These are phyloP conservation scores for Thunnus albacares DNA, from an alignment of 2,797 vertebrate species.

Conservation along the genomic window DNA sequence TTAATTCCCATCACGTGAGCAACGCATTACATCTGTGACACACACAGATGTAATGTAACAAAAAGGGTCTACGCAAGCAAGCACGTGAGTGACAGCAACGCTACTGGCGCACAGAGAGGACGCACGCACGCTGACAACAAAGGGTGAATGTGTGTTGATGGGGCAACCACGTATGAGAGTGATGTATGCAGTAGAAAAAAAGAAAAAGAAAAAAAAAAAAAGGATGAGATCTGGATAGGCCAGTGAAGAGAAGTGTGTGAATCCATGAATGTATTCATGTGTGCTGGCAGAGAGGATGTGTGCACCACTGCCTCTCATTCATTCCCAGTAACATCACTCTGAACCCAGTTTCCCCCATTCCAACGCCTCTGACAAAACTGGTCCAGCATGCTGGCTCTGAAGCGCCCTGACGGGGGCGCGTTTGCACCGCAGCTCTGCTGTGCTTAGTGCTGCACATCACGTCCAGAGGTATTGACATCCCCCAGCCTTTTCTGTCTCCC, in stretches of 20 bases:
- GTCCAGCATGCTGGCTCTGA: conserved; percentile 32
- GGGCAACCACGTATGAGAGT: conserved; percentile 13
- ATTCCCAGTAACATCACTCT: conserved; percentile 21
- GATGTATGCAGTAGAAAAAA: background rate
- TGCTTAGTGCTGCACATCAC: conserved; percentile 76
- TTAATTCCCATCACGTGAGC: conserved; percentile 57
- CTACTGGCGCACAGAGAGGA: conserved; percentile 41
- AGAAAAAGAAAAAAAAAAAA: background rate
- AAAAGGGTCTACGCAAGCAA: conserved; percentile 57
- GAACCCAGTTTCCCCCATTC: conserved; percentile 26
- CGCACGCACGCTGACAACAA: conserved; percentile 32
- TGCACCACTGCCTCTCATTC: conserved; percentile 38
- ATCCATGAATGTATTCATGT: conserved; percentile 17
- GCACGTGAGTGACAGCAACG: conserved; percentile 49
- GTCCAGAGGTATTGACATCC: conserved; percentile 89
- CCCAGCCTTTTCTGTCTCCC: conserved; percentile 76
- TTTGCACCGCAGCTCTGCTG: conserved; percentile 53
- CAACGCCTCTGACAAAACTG: conserved; percentile 18
- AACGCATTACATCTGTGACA: conserved; percentile 49
- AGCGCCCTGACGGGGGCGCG: conserved; percentile 69
- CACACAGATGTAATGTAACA: conserved; percentile 40
- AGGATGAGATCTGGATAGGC: background rate
- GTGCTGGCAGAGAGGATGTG: conserved; percentile 1
- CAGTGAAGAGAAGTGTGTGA: background rate
- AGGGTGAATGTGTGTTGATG: conserved; percentile 37